phyloP scores from a whole-genome alignment of 2,888 invertebrate species.

The Entomobrya proxima region DNA sequence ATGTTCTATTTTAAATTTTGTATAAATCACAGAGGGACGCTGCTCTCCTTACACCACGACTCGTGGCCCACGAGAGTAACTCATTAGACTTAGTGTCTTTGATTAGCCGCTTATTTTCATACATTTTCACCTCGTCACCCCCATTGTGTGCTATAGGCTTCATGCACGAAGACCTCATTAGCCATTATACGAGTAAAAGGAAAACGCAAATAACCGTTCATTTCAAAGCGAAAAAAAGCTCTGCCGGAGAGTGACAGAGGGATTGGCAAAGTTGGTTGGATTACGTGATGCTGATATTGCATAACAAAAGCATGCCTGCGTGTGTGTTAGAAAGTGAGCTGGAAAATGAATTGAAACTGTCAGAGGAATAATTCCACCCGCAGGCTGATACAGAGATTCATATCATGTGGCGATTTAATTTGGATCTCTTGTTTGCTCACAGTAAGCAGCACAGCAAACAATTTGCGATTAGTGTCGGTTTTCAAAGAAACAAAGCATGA shows the following conservation, averaged over 20 bases:
- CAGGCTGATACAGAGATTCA: conserved; percentile 58
- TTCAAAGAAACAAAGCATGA: neutral
- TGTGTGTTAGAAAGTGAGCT: conserved; percentile 51
- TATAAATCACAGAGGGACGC: neutral
- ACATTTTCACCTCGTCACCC: neutral
- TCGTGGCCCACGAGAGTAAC: neutral
- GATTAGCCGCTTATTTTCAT: conserved; percentile 12
- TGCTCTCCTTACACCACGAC: too few relatives aligned
- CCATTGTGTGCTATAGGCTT: too few relatives aligned
- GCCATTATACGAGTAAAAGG: neutral
- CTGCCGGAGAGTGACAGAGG: conserved; percentile 2
- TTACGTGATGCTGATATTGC: conserved; percentile 56
- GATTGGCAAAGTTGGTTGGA: conserved; percentile 62
- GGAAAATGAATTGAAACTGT: conserved; percentile 68
- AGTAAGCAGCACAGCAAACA: conserved; percentile 7
- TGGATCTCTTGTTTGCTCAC: conserved; percentile 57
- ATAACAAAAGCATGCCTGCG: conserved; percentile 32
- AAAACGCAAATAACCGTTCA: neutral
- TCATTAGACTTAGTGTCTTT: conserved; percentile 1
- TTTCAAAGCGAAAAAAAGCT: neutral
- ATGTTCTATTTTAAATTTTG: too few relatives aligned
- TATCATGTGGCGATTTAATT: conserved; percentile 68
- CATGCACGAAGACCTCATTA: too few relatives aligned
- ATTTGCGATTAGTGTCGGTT: neutral
- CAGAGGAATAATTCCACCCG: conserved; percentile 63